A percentile compares a stretch with the other conserved stretches of the same genome.
Evolutionary conservation across 2,113 vertebrate genomes (phyloP).

Genomic region (Oncorhynchus mykiss): DNA sequence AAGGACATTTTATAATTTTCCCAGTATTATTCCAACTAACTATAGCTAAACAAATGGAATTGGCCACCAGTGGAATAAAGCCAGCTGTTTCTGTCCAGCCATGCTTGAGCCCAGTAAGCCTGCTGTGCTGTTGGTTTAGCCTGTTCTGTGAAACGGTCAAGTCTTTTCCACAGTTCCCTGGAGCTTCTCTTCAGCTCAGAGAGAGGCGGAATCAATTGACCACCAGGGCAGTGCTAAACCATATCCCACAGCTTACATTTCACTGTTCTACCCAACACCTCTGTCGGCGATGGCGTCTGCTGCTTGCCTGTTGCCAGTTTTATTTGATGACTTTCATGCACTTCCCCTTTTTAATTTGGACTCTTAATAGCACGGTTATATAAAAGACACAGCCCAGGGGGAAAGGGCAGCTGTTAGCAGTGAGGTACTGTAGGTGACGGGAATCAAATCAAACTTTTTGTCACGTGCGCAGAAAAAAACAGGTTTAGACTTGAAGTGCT

Average conservation of each 20-base stretch:
- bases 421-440: not conserved
- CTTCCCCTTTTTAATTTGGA: conserved; percentile 4
- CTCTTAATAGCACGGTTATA: too few relatives aligned
- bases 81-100: conserved; percentile 11
- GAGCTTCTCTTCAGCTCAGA: conserved; percentile 25
- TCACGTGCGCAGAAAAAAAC: too few relatives aligned
- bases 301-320: not conserved
- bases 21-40: too few relatives aligned
- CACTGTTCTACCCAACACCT: conserved; percentile 14
- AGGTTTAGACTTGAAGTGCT: too few relatives aligned
- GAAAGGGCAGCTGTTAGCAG: not conserved
- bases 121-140: not conserved
- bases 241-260: conserved; percentile 44
- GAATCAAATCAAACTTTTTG: too few relatives aligned
- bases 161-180: conserved; percentile 44
- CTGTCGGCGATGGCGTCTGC: conserved; percentile 9
- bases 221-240: conserved; percentile 24
- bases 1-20: too few relatives aligned
- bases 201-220: conserved; percentile 41
- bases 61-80: too few relatives aligned
- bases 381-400: too few relatives aligned
- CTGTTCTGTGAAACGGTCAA: conserved; percentile 12
- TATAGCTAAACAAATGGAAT: not conserved
- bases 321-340: conserved; percentile 15
- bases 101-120: not conserved